Evolutionary conservation across 2,113 vertebrate species (phyloP), one percentile per base, ranked within the genome.

Genomic region (Poecile atricapillus): DNA sequence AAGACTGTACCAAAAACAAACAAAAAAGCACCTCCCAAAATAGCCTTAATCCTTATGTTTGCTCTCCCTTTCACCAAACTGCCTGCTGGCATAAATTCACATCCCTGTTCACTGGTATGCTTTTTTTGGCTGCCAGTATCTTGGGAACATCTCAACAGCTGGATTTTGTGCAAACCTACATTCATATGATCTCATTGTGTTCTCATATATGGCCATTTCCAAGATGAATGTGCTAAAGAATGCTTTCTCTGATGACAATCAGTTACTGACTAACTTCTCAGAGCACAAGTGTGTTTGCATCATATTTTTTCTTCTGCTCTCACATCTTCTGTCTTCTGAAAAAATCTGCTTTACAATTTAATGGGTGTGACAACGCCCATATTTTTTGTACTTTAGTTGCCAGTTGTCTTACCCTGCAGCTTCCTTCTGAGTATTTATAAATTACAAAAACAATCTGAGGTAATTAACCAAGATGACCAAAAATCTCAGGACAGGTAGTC

Each of bases 141-240:
- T 93, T 93, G 95, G 78, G 94, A 97, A 95, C 63, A 86, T 94
- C 83, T 92, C 77, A 84, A 85, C 87, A 91, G 84, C 93, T 96
- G 96, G 94, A 92, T 94, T 95, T 63, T 46, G 53, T 91, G 88
- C 76, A 96, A 89, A 87, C 18, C 83, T 94, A 79, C 56, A 53
- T 87, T 94, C 43, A 68, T 70, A 92, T 80, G 83, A 96, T 93
- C 90, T 95, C 94, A 93, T 77, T 67, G 74, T 80, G 84, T 85
- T 92, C 83, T 96, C 93, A 90, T 94, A 94, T 86, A 94, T 77
- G 56, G 82, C 65, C 77, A 92, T 87, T 93, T 92, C 49, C 49
- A 88, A 74, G 47, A 94, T 83, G 67, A 90, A 92, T 30, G 17
- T 52, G 41, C 50, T 78, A 67, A 82, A 89, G 84, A 96, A 92